These are phyloP conservation scores for Brachionus calyciflorus DNA, from an alignment of 1,140 invertebrate genomes.

Conservation along the genomic window DNA sequence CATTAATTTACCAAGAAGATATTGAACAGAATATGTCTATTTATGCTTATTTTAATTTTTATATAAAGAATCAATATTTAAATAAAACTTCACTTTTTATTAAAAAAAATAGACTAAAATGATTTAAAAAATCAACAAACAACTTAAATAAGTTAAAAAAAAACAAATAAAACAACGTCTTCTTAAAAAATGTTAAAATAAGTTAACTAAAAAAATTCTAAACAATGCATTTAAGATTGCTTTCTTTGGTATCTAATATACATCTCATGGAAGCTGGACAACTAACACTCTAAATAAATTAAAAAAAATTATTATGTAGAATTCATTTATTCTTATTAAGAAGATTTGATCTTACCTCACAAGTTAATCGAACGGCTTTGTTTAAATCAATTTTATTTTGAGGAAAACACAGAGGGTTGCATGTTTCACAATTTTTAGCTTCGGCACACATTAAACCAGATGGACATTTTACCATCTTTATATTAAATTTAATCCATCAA, in stretches of 20 bases:
- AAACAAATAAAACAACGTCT: background rate
- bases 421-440: constrained; percentile 14
- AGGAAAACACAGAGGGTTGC: constrained; percentile 18
- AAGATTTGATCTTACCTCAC: constrained; percentile 5
- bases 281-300: background rate
- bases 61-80: background rate
- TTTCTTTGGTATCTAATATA: background rate
- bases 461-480: constrained; percentile 28
- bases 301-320: background rate
- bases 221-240: constrained; percentile 1
- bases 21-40: too few species aligned
- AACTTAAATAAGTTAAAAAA: background rate
- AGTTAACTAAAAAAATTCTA: background rate
- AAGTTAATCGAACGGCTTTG: background rate
- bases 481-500: too few species aligned
- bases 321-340: background rate
- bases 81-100: background rate
- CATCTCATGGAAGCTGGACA: background rate
- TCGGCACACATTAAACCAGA: constrained; percentile 7
- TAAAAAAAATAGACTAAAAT: background rate
- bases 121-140: background rate
- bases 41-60: too few species aligned
- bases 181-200: background rate
- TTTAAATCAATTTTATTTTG: constrained; percentile 9
- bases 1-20: too few species aligned